Evolutionary conservation across 2,113 vertebrate genomes (phyloP).

Genomic region (Tachysurus vachellii): DNA sequence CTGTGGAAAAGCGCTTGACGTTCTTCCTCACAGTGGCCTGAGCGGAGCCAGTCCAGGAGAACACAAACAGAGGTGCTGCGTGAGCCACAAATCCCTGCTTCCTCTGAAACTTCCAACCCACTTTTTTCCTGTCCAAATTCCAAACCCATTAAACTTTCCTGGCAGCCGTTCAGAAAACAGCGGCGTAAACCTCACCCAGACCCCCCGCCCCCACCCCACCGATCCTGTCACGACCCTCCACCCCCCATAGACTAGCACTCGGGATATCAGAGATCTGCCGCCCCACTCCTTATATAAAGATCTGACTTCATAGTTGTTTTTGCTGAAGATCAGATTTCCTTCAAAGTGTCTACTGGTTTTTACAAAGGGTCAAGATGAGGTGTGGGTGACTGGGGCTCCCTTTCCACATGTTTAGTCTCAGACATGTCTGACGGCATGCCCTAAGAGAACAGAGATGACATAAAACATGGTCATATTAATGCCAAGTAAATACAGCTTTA

Average conservation of each 20-base stretch:
- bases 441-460: conserved; percentile 56
- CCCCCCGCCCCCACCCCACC: conserved; percentile 49
- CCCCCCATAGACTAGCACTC: conserved; percentile 68
- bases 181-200: conserved; percentile 67
- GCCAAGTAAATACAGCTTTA: conserved; percentile 64
- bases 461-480: conserved; percentile 66
- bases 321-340: conserved; percentile 73
- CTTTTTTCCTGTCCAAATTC: conserved; percentile 90
- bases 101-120: conserved; percentile 87
- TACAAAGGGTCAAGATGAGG: conserved; percentile 68
- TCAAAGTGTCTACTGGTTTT: conserved; percentile 73
- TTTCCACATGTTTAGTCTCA: conserved; percentile 49
- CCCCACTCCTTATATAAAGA: conserved; percentile 76
- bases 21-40: conserved; percentile 72
- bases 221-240: neutral
- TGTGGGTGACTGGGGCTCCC: conserved; percentile 51
- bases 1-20: conserved; percentile 75
- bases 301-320: conserved; percentile 77
- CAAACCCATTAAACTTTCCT: conserved; percentile 96
- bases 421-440: conserved; percentile 60
- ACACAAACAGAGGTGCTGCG: conserved; percentile 83
- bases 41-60: conserved; percentile 73
- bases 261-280: conserved; percentile 71
- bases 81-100: conserved; percentile 84
- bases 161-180: conserved; percentile 81